Evolutionary conservation across 2,888 invertebrate species (phyloP), one percentile per base, ranked within the genome.

Genomic region (Poecilobothrus nobilitatus): DNA sequence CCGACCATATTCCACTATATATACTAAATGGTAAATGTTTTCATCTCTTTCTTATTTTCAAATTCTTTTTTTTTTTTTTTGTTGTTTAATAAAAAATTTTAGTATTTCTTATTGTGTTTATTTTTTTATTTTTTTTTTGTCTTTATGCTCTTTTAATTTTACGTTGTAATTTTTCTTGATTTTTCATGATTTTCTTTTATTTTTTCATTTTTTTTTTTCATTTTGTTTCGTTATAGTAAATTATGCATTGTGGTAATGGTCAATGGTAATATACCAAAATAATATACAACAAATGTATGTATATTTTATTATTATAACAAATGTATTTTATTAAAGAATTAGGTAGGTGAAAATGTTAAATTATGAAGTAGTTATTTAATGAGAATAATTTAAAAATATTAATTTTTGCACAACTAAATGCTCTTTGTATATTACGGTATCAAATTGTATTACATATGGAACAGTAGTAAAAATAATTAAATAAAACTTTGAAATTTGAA

Each of bases 1-100:
- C 73, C 70, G 74, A 73, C 73, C 74, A 76, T 75, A 75, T 74
- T 73, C 76, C 76, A 73, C 76, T 79, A 80, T 82, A 77, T 82
- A 82, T 81, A 81, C 80, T 76, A 78, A 75, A 76, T 75, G 75
- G 74, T 71, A 53, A 53, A 18, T 18, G 3, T 53, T 53, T 53
- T 53, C 18, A 53, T 53, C 53, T 53, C 53, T 53, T 53, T 53
- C 53, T 53, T 53, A 53, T 53, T 53, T 53, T 53, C 18, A 27
- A 53, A 53, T 53, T 53, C 53, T 53, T 53, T 53, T 41, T 41
- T 27, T 53, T 53, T 18, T 53, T 53, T 53, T 41, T 41, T 27
- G 53, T 15, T 53, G 53, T 53, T 53, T 12, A 18, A 53, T 37
- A 3, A n/a, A n/a, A n/a, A 18, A 12, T 53, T 53, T 18, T 53